phyloP scores from a whole-genome alignment of 2,113 vertebrate species.

The Pseudonaja textilis region DNA sequence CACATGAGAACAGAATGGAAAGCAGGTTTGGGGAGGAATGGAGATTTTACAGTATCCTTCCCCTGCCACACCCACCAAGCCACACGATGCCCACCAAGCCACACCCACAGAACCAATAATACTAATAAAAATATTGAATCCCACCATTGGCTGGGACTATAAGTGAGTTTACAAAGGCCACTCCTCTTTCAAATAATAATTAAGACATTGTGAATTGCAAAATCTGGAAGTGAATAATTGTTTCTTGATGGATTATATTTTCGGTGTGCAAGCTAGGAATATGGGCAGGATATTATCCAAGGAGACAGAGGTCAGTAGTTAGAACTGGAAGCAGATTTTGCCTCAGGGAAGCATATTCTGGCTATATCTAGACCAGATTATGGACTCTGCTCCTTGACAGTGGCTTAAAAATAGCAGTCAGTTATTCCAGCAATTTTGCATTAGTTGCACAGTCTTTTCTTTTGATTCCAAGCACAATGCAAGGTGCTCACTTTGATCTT shows the following conservation, averaged over 20 bases:
- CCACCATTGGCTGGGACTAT: neutral
- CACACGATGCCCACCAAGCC: no score
- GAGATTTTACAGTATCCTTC: no score
- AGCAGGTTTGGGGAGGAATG: no score
- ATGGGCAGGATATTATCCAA: neutral
- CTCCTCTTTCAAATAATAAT: neutral
- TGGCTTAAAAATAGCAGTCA: neutral
- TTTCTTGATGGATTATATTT: neutral
- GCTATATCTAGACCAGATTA: neutral
- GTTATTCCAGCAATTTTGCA: neutral
- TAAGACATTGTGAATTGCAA: neutral
- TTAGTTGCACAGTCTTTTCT: neutral
- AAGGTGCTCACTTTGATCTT: neutral
- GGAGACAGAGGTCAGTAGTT: neutral
- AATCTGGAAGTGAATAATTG: neutral
- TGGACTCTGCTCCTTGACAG: neutral
- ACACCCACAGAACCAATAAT: no score
- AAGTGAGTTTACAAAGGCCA: neutral
- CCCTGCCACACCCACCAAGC: no score
- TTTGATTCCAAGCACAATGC: neutral
- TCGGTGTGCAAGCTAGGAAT: neutral
- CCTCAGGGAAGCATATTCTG: neutral
- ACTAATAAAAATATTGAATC: no score
- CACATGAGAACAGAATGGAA: no score
- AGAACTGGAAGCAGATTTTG: neutral